Evolutionary conservation across 2,888 invertebrate species (phyloP), one percentile per base, ranked within the genome.

Genomic region (Acrocyrtus sp.): DNA sequence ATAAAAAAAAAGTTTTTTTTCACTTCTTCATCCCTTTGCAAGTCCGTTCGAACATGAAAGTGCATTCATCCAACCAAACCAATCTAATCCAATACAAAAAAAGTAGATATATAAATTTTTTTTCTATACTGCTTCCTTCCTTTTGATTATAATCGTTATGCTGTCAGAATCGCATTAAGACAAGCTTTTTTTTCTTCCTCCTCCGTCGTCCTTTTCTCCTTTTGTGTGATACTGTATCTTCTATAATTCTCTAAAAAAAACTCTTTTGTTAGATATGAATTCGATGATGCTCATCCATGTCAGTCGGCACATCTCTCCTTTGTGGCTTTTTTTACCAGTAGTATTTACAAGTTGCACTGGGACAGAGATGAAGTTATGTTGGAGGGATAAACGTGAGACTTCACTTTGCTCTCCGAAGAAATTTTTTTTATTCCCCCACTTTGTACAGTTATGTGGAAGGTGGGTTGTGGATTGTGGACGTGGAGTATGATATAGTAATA

Each of bases 91-190:
- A 67, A 60, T 53, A 47, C 58, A 60, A 68, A 22, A 60, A 48
- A 41, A 24, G 19, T 66, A 50, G 21, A 39, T 54, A 45, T 53
- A 48, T 47, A 15, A 21, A 45, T 27, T 50, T 53, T 26, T 41
- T 22, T 19, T 63, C 43, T 51, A 12, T 26, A 15, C 51, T 63
- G 51, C 58, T 60, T 68, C 53, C 68, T 68, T 60, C 68, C 68
- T 68, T 68, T 68, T 68, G 76, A 76, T 76, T 76, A 72, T 76
- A 76, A 76, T 76, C 76, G 76, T 76, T 76, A 74, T 67, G 66
- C 76, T 76, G 76, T 76, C 76, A 76, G 76, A 76, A 76, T 76
- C 74, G 72, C 76, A 76, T 76, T 76, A 76, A 74, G 70, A 70
- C 61, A 60, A 54, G 47, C 74, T 74, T 76, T 75, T 74, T 74